Conservation (phyloP, 2,797 vertebrate genomes). For the Agapornis canus region DNA sequence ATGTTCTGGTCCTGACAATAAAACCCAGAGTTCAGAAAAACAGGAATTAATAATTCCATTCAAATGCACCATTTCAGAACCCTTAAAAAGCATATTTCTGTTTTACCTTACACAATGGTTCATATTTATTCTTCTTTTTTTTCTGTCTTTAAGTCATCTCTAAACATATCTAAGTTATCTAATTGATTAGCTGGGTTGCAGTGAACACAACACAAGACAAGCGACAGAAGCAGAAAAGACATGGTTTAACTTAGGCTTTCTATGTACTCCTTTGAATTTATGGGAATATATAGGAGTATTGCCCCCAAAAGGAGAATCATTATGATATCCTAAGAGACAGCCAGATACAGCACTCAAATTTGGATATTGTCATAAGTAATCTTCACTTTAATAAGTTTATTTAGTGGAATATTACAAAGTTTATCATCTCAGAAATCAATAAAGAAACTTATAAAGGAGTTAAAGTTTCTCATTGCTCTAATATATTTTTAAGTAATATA, state of each 20-base stretch:
- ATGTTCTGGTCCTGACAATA: background rate
- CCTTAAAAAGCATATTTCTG: accelerated
- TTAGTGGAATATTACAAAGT: constrained; percentile 28
- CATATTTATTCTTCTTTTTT: background rate
- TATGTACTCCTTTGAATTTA: background rate
- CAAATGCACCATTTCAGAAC: background rate
- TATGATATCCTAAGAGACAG: constrained; percentile 10
- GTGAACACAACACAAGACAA: background rate
- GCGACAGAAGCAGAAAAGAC: background rate
- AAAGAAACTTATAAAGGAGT: constrained; percentile 12
- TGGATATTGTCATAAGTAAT: constrained; percentile 1
- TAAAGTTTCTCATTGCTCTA: background rate
- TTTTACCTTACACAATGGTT: background rate
- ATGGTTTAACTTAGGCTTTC: background rate
- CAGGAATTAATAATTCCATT: background rate
- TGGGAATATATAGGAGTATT: background rate
- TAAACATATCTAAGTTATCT: background rate
- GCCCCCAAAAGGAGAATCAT: background rate
- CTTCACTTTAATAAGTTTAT: constrained; percentile 22
- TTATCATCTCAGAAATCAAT: constrained; percentile 37
- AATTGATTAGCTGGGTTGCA: background rate
- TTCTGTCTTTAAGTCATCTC: background rate
- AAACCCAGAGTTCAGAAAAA: background rate
- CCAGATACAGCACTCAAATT: background rate
- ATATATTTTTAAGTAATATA: background rate